phyloP scores from a whole-genome alignment of 2,888 invertebrate species.

The Sinelater perroti region DNA sequence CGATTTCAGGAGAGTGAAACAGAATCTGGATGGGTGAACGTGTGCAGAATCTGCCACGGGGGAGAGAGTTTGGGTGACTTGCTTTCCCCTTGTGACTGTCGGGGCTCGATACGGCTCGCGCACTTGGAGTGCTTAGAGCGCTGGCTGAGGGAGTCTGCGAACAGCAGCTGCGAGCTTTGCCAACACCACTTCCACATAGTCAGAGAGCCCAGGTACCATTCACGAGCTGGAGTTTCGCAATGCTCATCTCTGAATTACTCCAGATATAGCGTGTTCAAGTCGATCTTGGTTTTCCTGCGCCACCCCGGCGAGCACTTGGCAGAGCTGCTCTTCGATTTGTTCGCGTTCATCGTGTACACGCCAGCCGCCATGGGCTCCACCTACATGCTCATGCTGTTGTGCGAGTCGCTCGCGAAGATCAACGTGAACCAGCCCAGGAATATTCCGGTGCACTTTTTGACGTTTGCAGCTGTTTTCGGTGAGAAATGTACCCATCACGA shows the following conservation, averaged over 20 bases:
- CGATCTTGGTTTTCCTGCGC: slow-evolving; percentile 59
- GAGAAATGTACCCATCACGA: slow-evolving; percentile 8
- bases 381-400: slow-evolving; percentile 59
- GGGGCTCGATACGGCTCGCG: slow-evolving; percentile 65
- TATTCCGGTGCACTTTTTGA: slow-evolving; percentile 53
- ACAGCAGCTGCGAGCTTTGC: slow-evolving; percentile 67
- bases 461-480: slow-evolving; percentile 58
- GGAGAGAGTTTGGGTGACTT: slow-evolving; percentile 59
- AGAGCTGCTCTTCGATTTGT: slow-evolving; percentile 62
- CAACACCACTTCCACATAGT: slow-evolving; percentile 63
- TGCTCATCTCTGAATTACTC: slow-evolving; percentile 3
- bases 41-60: slow-evolving; percentile 60
- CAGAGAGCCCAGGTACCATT: slow-evolving; percentile 59
- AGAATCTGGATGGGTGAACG: slow-evolving; percentile 45
- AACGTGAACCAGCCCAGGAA: slow-evolving; percentile 48
- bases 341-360: slow-evolving; percentile 63
- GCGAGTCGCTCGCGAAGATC: slow-evolving; percentile 55
- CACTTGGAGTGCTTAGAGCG: slow-evolving; percentile 66
- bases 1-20: slow-evolving; percentile 29
- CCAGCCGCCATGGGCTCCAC: slow-evolving; percentile 62
- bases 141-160: slow-evolving; percentile 66
- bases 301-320: slow-evolving; percentile 58
- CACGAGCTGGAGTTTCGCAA: too few species aligned
- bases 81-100: slow-evolving; percentile 65
- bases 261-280: slow-evolving; percentile 54